Evolutionary conservation across 2,797 vertebrate species (phyloP), one percentile per base, ranked within the genome.

Genomic region (Yasuhikotakia modesta): DNA sequence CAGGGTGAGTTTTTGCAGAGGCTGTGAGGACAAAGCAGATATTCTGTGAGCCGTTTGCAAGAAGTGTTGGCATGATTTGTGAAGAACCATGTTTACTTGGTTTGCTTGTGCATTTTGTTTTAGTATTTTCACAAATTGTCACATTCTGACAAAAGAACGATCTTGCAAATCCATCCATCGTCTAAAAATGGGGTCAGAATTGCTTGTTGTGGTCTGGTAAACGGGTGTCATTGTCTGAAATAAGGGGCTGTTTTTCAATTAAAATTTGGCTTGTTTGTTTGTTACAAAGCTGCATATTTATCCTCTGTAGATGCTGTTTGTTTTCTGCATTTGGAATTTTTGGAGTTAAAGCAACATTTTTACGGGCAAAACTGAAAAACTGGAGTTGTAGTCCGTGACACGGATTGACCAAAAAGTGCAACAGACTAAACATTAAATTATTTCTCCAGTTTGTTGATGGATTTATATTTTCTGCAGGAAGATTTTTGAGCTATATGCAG

Each of bases 401-500:
- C 53, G 70, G 61, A 86, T 86, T 61, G 63, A 79, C 64, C 76
- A 32, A 82, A 83, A 75, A 68, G 60, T 82, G 69, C 82, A 79
- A 43, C 74, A 79, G 83, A 79, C 57, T 66, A 82, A 65, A 76
- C 79, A 48, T 55, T 70, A 46, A 55, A 79, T 73, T 79, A 83
- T 74, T 82, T 68, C 30, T 32, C 30, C 2, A 32, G 65, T 72
- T 2, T 82, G 86, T 14, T 35, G 35, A 35, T 3, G 35, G 35
- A 6, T 35, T 35, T 35, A 35, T 1, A 35, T 67, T 80, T 85
- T 79, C 74, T 85, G 84, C 21, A 67, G 71, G 30, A 5, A 35
- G 35, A 35, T 58, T 58, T 58, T 13, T 83, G 82, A 81, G 84
- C 86, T 85, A 65, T 83, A 83, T 89, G 86, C 88, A 90, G 90